Base-by-base conservation (phyloP, 2,888 invertebrate species). In the Tineola bisselliella region DNA sequence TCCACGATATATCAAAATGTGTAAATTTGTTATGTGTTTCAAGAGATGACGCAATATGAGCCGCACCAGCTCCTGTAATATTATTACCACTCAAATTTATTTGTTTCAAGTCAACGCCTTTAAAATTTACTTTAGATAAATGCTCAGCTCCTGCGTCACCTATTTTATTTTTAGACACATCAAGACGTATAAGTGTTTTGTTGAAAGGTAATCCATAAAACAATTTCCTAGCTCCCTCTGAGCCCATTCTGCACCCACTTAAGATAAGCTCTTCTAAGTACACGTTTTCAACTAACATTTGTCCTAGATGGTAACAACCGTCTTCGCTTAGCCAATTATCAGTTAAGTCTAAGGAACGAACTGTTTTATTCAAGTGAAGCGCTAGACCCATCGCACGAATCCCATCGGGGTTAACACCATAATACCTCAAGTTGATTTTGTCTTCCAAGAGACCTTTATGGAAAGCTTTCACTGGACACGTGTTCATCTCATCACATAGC, bases 211-310 rank as follows among this genome's bases (percentile, higher is more conserved):
- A 65, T 10, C 67, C 69, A 13, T 44, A 30, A 13, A 76, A 66
- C 3, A 83, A 61, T 13, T 64, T 62, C 54, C 63, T 70, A 6
- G 67, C 68, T 1, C 83, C 82, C 17, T 62, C 61, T 4, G 71
- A 62, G 0, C 82, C 82, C 33, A 83, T 77, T 64, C 69, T 73
- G 64, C 84, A 84, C 1, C 83, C 81, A n/a, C 69, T 63, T 43
- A 84, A 66, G 64, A 73, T 76, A 11, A 84, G 64, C 61, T 78
- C 75, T 13, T 64, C 61, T 33, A 84, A 62, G 1, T 67, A 66
- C 10, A 63, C 66, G 64, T 84, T 83, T 0, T 52, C 65, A 12
- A 65, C 63, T 8, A 84, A 65, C 78, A 84, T 74, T 48, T 75
- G 70, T 1, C 80, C 74, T 61, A 84, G 68, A 70, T 84, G 84